Conservation (phyloP, 2,797 vertebrate genomes). For the Hapalemur alaotrensis region DNA sequence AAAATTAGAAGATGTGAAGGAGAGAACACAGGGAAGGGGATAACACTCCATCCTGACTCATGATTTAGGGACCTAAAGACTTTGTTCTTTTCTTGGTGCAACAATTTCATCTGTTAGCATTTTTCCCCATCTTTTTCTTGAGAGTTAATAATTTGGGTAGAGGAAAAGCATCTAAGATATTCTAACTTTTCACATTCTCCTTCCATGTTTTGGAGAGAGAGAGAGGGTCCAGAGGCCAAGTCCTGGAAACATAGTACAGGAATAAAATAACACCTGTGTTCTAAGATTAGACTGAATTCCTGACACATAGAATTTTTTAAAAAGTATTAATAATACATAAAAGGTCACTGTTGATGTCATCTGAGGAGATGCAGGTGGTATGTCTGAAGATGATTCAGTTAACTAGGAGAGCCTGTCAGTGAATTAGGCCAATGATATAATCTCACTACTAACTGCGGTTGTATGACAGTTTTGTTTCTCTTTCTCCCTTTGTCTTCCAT, state of each 20-base stretch:
- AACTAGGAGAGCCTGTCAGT: conserved; percentile 15
- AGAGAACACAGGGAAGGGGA: too few species aligned
- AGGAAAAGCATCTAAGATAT: background rate
- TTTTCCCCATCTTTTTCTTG: background rate
- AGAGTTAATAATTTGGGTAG: background rate
- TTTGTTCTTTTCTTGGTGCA: background rate
- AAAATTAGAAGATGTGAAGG: background rate
- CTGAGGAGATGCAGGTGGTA: background rate
- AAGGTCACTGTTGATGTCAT: conserved; percentile 48
- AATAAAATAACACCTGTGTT: conserved; percentile 35
- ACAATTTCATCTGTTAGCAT: background rate
- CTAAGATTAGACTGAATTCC: background rate
- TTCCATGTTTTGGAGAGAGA: background rate
- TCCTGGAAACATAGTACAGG: background rate
- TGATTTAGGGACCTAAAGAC: background rate
- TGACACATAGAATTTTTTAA: conserved; percentile 18
- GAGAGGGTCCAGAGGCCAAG: background rate
- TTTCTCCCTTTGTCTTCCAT: background rate
- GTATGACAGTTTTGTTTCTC: background rate
- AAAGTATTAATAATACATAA: background rate
- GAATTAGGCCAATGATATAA: conserved; percentile 49
- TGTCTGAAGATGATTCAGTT: conserved; percentile 53
- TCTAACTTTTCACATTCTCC: background rate
- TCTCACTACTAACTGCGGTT: background rate
- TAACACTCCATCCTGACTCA: background rate